A percentile compares a stretch with the other conserved stretches of the same genome.
Evolutionary conservation across 2,113 vertebrate genomes (phyloP).

Genomic region (Brachyistius frenatus): DNA sequence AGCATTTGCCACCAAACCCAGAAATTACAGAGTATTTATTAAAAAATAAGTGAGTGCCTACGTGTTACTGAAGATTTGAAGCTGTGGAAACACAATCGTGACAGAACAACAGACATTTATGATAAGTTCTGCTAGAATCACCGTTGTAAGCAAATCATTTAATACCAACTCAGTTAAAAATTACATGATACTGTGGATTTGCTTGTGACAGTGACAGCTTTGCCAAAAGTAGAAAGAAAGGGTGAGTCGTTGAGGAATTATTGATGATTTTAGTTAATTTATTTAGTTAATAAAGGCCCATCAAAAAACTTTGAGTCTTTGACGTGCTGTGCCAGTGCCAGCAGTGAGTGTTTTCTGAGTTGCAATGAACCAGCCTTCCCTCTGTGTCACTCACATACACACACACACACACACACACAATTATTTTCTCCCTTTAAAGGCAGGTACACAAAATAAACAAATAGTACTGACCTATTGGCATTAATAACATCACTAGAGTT

Average conservation of each 20-base stretch:
- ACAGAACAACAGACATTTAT: constrained; percentile 1
- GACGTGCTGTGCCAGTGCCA: constrained; percentile 19
- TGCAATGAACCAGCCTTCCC: background rate
- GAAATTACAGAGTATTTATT: background rate
- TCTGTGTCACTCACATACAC: constrained; percentile 1
- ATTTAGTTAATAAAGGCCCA: constrained; percentile 2
- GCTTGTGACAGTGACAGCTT: background rate
- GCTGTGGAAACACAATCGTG: background rate
- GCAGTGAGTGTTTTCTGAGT: constrained; percentile 23
- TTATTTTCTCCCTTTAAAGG: constrained; percentile 7
- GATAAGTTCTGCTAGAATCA: background rate
- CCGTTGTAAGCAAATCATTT: background rate
- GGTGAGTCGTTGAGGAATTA: background rate
- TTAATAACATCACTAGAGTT: constrained; percentile 52
- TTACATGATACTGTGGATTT: background rate
- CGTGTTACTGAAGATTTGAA: background rate
- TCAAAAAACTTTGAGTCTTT: constrained; percentile 20
- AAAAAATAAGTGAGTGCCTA: background rate
- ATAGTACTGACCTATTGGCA: constrained; percentile 55
- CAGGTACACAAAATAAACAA: constrained; percentile 54
- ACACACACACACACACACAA: constrained; percentile 14
- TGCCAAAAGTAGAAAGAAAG: background rate
- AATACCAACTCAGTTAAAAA: background rate
- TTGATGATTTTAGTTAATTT: too few relatives aligned
- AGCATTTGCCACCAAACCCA: too few relatives aligned